Evolutionary conservation across 2,888 invertebrate species (phyloP), one percentile per base, ranked within the genome.

Genomic region (Drosophila eohydei): DNA sequence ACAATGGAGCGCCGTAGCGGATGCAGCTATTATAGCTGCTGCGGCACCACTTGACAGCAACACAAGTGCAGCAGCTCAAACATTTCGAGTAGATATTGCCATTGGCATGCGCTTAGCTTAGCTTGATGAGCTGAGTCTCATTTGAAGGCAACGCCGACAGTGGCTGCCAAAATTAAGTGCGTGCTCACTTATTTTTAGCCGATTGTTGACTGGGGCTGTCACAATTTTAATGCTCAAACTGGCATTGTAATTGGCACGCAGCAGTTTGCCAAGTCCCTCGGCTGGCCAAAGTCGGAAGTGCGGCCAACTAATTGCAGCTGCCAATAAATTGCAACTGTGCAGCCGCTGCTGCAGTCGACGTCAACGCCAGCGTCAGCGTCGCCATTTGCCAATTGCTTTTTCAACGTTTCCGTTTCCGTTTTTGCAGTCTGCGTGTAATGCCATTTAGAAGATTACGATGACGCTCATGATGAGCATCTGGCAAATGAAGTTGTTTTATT

Each of bases 331-430:
- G 72, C 77, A 74, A 83, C 68, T 70, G 76, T 76, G 55, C 43
- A 54, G 64, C 52, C 64, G 26, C 51, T 54, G 32, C 57, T n/a
- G 11, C n/a, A 32, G 28, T 21, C 16, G 16, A 9, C 30, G 30
- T n/a, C 30, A 14, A 14, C 32, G 16, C 7, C 28, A 11, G 1
- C 54, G n/a, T 51, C 40, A 26, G 26, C 65, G 48, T 58, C 38
- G 70, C 75, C 83, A 78, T 88, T 81, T 78, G 87, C 76, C 89
- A 86, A 88, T 81, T 81, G 83, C 80, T 79, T 83, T 86, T 88
- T 81, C 68, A 83, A 56, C 81, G 76, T 61, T 84, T 84, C 83
- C 83, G 84, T 64, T 88, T 83, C 83, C 83, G 88, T 55, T 67
- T 76, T 71, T 50, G 65, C 61, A 48, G 52, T 60, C 50, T 60